These are phyloP conservation scores for Piliocolobus tephrosceles DNA, from an alignment of 2,113 vertebrate genomes.

Conservation along the genomic window DNA sequence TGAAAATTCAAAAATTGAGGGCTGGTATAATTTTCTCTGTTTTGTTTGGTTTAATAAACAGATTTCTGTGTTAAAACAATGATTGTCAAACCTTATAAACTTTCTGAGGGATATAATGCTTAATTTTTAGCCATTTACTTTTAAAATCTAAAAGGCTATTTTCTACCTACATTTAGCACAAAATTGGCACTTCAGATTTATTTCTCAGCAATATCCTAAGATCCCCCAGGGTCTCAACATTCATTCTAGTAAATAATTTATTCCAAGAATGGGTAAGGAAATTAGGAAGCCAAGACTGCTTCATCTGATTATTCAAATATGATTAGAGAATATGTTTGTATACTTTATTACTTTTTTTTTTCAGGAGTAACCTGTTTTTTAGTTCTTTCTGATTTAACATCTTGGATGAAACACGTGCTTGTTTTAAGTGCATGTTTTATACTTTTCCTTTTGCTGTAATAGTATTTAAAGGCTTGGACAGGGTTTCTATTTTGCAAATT, in stretches of 20 bases:
- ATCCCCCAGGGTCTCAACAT: not conserved
- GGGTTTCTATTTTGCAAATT: not conserved
- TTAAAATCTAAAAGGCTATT: constrained; percentile 38
- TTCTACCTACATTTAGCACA: not conserved
- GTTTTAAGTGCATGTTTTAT: not conserved
- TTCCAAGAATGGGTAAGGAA: constrained; percentile 27
- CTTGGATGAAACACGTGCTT: not conserved
- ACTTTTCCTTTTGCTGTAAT: not conserved
- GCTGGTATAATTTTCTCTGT: constrained; percentile 90
- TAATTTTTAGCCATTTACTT: constrained; percentile 14
- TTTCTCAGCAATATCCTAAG: constrained; percentile 26
- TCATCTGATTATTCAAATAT: constrained; percentile 40
- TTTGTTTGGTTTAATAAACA: constrained; percentile 92
- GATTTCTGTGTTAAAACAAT: constrained; percentile 89
- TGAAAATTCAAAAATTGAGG: constrained; percentile 87
- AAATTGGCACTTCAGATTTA: not conserved
- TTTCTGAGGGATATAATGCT: constrained; percentile 5
- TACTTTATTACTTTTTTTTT: not conserved
- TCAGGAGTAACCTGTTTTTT: not conserved
- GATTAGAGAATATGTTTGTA: not conserved
- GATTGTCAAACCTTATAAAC: constrained; percentile 79
- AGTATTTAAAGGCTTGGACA: not conserved
- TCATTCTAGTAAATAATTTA: constrained; percentile 22
- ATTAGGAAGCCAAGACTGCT: not conserved
- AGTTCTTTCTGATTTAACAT: not conserved